Conservation (phyloP, 1,140 invertebrate species). For the Branchinecta lindahli region DNA sequence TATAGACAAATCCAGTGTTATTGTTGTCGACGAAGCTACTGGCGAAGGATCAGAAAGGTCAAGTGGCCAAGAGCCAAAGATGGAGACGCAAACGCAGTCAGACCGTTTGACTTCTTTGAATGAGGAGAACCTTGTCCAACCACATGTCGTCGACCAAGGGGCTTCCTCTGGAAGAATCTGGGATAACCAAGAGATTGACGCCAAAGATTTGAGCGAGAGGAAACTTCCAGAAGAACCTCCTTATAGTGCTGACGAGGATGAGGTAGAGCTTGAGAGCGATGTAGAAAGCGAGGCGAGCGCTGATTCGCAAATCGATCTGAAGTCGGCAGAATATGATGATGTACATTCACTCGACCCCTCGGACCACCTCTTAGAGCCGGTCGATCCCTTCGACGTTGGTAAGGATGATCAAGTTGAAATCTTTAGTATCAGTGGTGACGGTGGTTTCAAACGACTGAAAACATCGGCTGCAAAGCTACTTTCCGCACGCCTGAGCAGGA, state of each 20-base stretch:
- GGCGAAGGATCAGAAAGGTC: not conserved
- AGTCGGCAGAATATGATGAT: not conserved
- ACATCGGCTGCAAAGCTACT: constrained; percentile 18
- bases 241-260: not conserved
- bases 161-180: no score
- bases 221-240: not conserved
- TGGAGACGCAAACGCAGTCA: not conserved
- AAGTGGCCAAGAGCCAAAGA: not conserved
- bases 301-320: not conserved
- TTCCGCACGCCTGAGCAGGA: constrained; percentile 16
- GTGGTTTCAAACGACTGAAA: constrained; percentile 13
- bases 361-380: not conserved
- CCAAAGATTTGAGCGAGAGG: not conserved
- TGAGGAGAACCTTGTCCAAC: not conserved
- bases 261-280: not conserved
- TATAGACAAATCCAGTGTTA: not conserved
- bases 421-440: not conserved
- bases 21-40: not conserved
- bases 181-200: not conserved
- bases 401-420: not conserved
- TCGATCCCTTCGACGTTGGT: not conserved
- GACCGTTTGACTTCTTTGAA: not conserved
- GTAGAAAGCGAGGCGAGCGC: not conserved
- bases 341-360: not conserved
- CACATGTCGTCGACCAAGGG: no score